These are phyloP conservation scores for Lacerta viridis DNA, from an alignment of 2,797 vertebrate species.

Conservation along the genomic window DNA sequence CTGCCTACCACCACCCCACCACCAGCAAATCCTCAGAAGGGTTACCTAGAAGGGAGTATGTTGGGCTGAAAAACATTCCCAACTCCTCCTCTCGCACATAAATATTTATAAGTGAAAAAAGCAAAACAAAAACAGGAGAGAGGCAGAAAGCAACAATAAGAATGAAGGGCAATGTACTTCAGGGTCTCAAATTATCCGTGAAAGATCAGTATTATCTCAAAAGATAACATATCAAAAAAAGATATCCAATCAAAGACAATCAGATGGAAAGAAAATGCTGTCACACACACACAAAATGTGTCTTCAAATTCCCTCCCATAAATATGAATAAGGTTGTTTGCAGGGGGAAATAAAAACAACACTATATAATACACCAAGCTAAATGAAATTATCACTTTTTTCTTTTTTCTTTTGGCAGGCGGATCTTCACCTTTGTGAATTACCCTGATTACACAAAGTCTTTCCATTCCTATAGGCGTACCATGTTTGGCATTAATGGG, in stretches of 20 bases:
- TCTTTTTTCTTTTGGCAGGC: background rate
- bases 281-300: background rate
- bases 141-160: background rate
- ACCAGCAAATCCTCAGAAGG: too few species aligned
- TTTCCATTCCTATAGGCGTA: conserved; percentile 58
- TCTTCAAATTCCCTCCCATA: background rate
- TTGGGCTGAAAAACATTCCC: too few species aligned
- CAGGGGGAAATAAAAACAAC: background rate
- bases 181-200: background rate
- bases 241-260: background rate
- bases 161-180: background rate
- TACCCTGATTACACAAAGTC: conserved; percentile 59
- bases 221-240: background rate
- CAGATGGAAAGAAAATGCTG: background rate
- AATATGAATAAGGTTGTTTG: background rate
- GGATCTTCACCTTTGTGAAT: conserved; percentile 67
- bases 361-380: background rate
- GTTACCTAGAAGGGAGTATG: too few species aligned
- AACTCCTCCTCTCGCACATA: background rate
- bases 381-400: conserved; percentile 27
- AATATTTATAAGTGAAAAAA: background rate
- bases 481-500: conserved; percentile 48
- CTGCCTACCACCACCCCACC: too few species aligned
- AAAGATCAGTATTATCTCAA: background rate
- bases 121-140: background rate